Conservation (phyloP, 2,797 vertebrate species). For the Chelonia mydas region DNA sequence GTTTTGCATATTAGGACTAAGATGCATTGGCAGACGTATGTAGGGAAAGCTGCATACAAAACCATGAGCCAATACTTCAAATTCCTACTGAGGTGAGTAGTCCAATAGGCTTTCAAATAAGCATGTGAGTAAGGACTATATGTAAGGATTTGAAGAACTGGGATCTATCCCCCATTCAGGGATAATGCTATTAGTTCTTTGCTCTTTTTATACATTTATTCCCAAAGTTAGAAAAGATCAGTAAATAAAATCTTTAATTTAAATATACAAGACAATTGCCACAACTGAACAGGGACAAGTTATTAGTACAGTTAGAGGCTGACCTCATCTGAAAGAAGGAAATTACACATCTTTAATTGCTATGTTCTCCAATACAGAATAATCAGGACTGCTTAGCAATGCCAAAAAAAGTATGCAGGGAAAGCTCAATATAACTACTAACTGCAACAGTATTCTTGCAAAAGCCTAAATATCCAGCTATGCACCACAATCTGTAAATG, state of each 20-base stretch:
- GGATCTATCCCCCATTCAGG: background rate
- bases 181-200: background rate
- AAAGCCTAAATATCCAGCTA: slow-evolving; percentile 1
- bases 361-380: background rate
- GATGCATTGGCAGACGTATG: background rate
- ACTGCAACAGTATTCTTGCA: slow-evolving; percentile 6
- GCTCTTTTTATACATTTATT: background rate
- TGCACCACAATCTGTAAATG: background rate
- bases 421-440: background rate
- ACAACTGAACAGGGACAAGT: background rate
- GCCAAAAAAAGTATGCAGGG: background rate
- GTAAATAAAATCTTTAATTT: background rate
- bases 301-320: background rate
- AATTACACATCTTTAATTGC: background rate
- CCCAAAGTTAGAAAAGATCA: background rate
- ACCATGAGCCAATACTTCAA: background rate
- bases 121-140: background rate
- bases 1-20: background rate
- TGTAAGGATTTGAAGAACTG: background rate
- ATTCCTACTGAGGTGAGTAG: background rate
- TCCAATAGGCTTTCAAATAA: background rate
- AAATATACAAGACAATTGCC: background rate
- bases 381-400: background rate
- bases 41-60: background rate
- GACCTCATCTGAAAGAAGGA: background rate